Conservation (phyloP, 2,113 vertebrate species). For the Henicopernis longicauda region DNA sequence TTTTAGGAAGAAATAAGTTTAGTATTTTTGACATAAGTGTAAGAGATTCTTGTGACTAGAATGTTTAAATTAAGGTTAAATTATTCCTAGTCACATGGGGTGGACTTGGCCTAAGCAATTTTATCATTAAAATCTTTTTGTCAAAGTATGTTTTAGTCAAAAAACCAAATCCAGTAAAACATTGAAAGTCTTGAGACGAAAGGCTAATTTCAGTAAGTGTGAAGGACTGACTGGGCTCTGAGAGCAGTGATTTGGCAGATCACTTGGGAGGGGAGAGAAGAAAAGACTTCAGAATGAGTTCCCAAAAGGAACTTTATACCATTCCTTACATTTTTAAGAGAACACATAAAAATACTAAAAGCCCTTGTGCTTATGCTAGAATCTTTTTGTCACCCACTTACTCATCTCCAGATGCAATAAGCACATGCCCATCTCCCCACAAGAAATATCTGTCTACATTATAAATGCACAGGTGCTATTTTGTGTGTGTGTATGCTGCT, state of each 20-base stretch:
- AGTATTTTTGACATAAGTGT: background rate
- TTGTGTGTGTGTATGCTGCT: background rate
- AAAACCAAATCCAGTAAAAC: background rate
- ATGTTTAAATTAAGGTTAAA: background rate
- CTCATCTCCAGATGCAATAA: background rate
- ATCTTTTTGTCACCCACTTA: background rate
- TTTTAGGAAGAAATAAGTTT: background rate
- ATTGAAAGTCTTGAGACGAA: background rate
- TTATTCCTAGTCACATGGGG: background rate
- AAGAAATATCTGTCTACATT: background rate
- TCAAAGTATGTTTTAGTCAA: accelerated
- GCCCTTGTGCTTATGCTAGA: background rate
- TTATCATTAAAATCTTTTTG: background rate
- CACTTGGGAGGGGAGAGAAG: background rate
- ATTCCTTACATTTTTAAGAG: background rate
- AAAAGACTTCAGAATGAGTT: background rate
- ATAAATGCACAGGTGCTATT: background rate
- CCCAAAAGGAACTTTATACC: background rate
- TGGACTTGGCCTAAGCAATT: background rate
- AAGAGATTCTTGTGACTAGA: background rate
- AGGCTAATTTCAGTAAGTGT: background rate
- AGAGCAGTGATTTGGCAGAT: background rate
- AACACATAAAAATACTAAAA: background rate
- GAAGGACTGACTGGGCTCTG: background rate
- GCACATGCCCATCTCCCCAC: background rate